Conservation (phyloP, 2,797 vertebrate genomes). For the Sternotherus odoratus region DNA sequence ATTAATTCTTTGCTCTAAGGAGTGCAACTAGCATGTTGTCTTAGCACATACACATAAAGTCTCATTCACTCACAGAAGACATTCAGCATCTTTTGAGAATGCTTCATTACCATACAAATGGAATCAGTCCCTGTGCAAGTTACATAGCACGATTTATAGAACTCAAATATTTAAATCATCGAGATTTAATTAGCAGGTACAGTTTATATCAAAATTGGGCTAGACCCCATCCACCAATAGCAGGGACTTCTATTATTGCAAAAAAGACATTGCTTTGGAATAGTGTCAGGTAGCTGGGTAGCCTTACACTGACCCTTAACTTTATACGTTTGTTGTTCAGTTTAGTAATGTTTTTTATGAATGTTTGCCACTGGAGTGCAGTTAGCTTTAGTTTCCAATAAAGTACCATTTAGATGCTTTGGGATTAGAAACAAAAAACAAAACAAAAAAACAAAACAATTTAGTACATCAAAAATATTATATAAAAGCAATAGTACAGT, state of each 20-base stretch:
- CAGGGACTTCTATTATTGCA: background rate
- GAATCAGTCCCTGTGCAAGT: background rate
- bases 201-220: background rate
- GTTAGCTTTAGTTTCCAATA: slow-evolving; percentile 63
- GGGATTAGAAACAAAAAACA: slow-evolving; percentile 27
- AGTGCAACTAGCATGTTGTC: background rate
- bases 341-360: slow-evolving; percentile 45
- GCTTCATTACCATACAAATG: background rate
- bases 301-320: background rate
- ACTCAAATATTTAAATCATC: background rate
- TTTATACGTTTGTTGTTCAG: background rate
- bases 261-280: slow-evolving; percentile 25
- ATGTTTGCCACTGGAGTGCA: slow-evolving; percentile 43
- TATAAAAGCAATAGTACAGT: slow-evolving; percentile 34
- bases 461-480: slow-evolving; percentile 38
- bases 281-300: slow-evolving; percentile 15
- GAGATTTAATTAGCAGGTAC: background rate
- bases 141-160: background rate
- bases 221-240: background rate
- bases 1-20: slow-evolving; percentile 8
- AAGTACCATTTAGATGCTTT: slow-evolving; percentile 45
- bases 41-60: background rate
- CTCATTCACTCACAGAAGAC: background rate
- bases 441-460: slow-evolving; percentile 14
- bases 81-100: slow-evolving; percentile 20